Base-by-base conservation (phyloP, 1,140 invertebrate species). In the Drosophila sproati region DNA sequence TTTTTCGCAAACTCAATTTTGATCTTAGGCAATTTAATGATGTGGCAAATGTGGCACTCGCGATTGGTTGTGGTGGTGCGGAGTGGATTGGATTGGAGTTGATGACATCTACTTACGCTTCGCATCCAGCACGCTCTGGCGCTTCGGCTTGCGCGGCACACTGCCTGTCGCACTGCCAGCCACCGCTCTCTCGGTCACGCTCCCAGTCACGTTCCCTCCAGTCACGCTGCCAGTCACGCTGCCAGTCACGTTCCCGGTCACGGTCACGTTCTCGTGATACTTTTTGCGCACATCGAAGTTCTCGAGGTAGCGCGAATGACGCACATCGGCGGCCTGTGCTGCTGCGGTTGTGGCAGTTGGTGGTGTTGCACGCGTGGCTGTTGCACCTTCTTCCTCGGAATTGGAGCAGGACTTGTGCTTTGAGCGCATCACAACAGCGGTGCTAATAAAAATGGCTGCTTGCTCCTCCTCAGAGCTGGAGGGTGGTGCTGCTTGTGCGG, bases 281-380 rank as follows among this genome's bases (percentile, higher is more conserved):
- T 91, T 91, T 28, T 82, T 81, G 5, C 85, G 91, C 52, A 92
- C 91, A 79, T 92, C 91, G 59, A 92, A 91, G 45, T 78, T 92
- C 74, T 92, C 91, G 35, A 92, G 68, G 31, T 92, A 92, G 2
- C 88, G 78, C 0, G 92, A 92, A 31, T 92, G 92, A 0, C 92
- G 82, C 3, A 78, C 61, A 54, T 87, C 88, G 35, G 80, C 64
- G 0, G 82, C 66, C 0, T 59, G 57, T n/a, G 77, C 54, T 5
- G 77, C 54, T 5, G 50, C 10, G 5, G 80, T 51, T 5, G 77
- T 50, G 0, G 85, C 68, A 3, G 71, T 67, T 0, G 70, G 51
- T n/a, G 79, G 54, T 7, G 82, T 5, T 73, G 66, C 7, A 20
- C 12, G 47, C 39, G 78, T 55, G 2, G 69, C 45, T 6, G 80